Evolutionary conservation across 2,113 vertebrate genomes (phyloP).

Genomic region (Rynchops niger): DNA sequence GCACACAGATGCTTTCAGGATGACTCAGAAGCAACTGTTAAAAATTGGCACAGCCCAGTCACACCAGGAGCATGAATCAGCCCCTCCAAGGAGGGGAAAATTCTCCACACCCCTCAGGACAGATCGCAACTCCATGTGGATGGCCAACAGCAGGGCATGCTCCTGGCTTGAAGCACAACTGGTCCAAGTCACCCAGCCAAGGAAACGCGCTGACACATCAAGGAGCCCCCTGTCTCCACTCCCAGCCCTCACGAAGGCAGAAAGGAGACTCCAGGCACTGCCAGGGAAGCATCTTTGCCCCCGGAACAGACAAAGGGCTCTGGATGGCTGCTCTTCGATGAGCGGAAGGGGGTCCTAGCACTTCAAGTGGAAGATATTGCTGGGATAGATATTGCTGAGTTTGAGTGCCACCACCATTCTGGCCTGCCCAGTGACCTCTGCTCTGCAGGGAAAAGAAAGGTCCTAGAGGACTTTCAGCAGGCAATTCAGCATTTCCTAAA

Average conservation of each 20-base stretch:
- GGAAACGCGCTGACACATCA: neutral
- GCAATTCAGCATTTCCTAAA: neutral
- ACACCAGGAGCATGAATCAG: neutral
- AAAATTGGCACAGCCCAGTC: neutral
- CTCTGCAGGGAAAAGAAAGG: neutral
- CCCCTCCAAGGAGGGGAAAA: neutral
- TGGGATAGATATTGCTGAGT: neutral
- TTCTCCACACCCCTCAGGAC: accelerated
- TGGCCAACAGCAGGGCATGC: neutral
- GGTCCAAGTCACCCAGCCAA: neutral
- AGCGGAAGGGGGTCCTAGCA: neutral
- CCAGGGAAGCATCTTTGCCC: neutral
- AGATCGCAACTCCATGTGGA: accelerated
- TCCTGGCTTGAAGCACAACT: neutral
- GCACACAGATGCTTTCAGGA: neutral
- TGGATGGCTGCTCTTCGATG: neutral
- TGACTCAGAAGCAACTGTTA: neutral
- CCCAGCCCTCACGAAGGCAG: neutral
- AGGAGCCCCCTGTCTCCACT: neutral
- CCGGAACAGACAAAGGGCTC: neutral
- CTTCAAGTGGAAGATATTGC: neutral
- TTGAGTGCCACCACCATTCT: neutral
- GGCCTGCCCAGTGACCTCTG: neutral
- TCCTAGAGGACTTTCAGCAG: neutral
- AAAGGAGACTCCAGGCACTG: neutral